A percentile compares a stretch with the other conserved stretches of the same genome.
These are phyloP conservation scores for Drosophila maculinotata DNA, from an alignment of 2,888 invertebrate species.

Conservation along the genomic window DNA sequence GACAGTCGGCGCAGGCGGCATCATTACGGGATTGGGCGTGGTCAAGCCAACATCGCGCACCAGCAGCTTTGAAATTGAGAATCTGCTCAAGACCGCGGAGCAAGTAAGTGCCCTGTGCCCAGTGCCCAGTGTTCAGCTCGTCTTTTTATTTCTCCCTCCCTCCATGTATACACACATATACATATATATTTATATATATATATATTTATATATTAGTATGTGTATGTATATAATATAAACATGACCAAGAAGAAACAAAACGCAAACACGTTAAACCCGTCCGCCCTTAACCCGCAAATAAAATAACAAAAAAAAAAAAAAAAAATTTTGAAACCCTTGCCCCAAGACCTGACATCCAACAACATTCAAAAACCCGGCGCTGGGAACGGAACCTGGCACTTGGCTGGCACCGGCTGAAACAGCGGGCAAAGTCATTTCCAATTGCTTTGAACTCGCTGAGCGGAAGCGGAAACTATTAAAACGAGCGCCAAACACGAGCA, in stretches of 20 bases:
- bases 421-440: constrained; percentile 66
- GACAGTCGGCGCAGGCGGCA: constrained; percentile 53
- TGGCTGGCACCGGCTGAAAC: constrained; percentile 33
- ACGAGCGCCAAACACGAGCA: constrained; percentile 74
- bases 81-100: constrained; percentile 90
- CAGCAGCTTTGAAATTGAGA: constrained; percentile 98
- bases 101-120: constrained; percentile 85
- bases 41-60: constrained; percentile 91
- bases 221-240: constrained; percentile 45
- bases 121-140: constrained; percentile 22
- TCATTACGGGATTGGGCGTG: constrained; percentile 67
- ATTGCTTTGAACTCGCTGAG: constrained; percentile 77
- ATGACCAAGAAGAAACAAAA: constrained; percentile 65
- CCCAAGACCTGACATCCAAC: constrained; percentile 36
- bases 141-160: constrained; percentile 11
- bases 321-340: constrained; percentile 9
- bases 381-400: constrained; percentile 68
- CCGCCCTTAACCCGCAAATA: constrained; percentile 22
- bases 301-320: not conserved
- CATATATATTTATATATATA: constrained; percentile 9
- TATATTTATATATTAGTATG: constrained; percentile 7
- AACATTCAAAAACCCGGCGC: constrained; percentile 16
- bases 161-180: not conserved
- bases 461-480: constrained; percentile 82
- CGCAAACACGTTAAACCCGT: constrained; percentile 68